Evolutionary conservation across 2,888 invertebrate species (phyloP).

Genomic region (Theodoxus fluviatilis): DNA sequence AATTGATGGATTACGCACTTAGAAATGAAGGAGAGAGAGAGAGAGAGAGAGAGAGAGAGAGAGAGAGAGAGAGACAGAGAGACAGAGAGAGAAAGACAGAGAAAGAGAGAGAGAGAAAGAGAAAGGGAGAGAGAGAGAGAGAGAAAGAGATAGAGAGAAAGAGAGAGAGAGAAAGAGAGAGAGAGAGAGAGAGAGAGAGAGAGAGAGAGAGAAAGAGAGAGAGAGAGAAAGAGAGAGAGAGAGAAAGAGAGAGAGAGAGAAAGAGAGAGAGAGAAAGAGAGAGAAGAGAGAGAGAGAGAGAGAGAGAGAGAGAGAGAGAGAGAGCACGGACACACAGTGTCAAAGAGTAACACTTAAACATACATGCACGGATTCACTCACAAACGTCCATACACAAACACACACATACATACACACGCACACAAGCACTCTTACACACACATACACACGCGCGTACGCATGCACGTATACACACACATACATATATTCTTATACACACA

Average conservation of each 20-base stretch:
- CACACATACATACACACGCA: neutral
- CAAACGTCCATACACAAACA: neutral
- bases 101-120: neutral
- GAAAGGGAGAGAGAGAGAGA: neutral
- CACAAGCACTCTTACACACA: neutral
- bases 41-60: neutral
- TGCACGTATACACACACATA: neutral
- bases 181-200: conserved; percentile 6
- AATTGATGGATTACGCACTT: no score
- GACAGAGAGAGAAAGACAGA: conserved; percentile 5
- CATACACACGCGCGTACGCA: neutral
- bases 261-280: neutral
- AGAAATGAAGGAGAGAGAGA: neutral
- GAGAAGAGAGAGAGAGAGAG: neutral
- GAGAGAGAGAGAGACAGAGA: neutral
- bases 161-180: neutral
- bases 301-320: conserved; percentile 11
- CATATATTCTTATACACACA: neutral
- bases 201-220: neutral
- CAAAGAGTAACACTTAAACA: neutral
- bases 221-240: conserved; percentile 7
- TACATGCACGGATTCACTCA: neutral
- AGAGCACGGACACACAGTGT: neutral
- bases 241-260: neutral
- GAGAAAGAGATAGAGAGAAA: neutral